Evolutionary conservation across 2,113 vertebrate species (phyloP).

Genomic region (Equus quagga): DNA sequence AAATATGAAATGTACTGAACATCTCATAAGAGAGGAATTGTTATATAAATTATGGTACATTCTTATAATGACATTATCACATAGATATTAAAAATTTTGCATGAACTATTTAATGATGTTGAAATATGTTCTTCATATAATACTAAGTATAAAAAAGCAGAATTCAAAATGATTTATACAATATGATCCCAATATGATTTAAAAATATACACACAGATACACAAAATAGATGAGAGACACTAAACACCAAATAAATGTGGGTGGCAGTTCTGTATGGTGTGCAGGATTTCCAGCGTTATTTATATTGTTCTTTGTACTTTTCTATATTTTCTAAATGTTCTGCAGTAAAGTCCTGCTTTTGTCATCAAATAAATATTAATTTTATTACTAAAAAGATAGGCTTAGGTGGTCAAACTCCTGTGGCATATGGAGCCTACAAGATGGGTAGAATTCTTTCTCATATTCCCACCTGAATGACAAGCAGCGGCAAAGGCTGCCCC

Average conservation of each 20-base stretch:
- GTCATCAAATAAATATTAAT: not conserved
- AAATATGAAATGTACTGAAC: not conserved
- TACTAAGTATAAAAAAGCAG: not conserved
- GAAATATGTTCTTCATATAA: slow-evolving; percentile 19
- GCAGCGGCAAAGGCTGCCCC: not conserved
- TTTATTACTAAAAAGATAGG: not conserved
- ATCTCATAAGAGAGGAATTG: not conserved
- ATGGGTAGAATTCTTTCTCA: not conserved
- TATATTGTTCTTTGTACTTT: not conserved
- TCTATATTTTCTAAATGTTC: slow-evolving; percentile 34
- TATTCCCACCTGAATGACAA: not conserved
- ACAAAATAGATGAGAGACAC: slow-evolving; percentile 30
- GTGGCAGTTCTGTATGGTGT: not conserved
- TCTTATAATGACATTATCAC: not conserved
- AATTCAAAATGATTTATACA: not conserved
- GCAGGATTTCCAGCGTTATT: not conserved
- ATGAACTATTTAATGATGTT: not conserved
- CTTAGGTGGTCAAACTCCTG: not conserved
- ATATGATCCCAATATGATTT: not conserved
- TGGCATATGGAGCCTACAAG: not conserved
- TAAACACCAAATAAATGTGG: slow-evolving; percentile 39
- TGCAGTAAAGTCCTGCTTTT: not conserved
- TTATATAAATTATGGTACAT: not conserved
- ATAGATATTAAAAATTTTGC: not conserved
- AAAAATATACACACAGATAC: not conserved